These are phyloP conservation scores for Orthosia incerta DNA, from an alignment of 2,888 invertebrate genomes.

Conservation along the genomic window DNA sequence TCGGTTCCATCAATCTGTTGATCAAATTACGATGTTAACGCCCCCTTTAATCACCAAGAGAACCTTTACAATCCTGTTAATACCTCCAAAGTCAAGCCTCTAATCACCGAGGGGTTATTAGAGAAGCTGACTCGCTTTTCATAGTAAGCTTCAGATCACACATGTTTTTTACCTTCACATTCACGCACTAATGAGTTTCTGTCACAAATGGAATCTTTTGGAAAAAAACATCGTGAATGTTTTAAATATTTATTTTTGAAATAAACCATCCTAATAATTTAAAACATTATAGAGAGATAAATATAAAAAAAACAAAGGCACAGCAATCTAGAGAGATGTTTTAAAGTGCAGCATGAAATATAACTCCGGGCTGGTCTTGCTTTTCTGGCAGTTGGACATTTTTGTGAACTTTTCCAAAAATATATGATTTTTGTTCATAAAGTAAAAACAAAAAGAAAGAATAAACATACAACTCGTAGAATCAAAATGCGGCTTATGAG, in stretches of 20 bases:
- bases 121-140: constrained; percentile 42
- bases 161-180: constrained; percentile 30
- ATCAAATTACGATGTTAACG: constrained; percentile 73
- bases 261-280: neutral
- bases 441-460: neutral
- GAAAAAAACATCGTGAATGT: no score
- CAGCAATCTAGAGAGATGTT: constrained; percentile 62
- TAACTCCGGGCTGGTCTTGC: constrained; percentile 65
- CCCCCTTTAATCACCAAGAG: constrained; percentile 73
- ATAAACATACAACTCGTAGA: neutral
- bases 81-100: constrained; percentile 65
- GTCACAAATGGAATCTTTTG: neutral
- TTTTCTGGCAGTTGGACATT: constrained; percentile 55
- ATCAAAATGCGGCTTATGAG: constrained; percentile 10
- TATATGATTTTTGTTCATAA: constrained; percentile 24
- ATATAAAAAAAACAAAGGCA: constrained; percentile 54
- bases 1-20: constrained; percentile 70
- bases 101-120: constrained; percentile 66
- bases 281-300: constrained; percentile 1
- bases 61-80: constrained; percentile 69
- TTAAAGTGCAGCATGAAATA: constrained; percentile 72
- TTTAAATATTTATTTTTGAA: neutral
- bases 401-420: constrained; percentile 29
- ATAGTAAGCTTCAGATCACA: constrained; percentile 19
- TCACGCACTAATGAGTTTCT: neutral